Percentiles rank a stretch among this genome's conserved stretches.
Conservation (phyloP, 2,888 invertebrate species). For the Philereme vetulata region DNA sequence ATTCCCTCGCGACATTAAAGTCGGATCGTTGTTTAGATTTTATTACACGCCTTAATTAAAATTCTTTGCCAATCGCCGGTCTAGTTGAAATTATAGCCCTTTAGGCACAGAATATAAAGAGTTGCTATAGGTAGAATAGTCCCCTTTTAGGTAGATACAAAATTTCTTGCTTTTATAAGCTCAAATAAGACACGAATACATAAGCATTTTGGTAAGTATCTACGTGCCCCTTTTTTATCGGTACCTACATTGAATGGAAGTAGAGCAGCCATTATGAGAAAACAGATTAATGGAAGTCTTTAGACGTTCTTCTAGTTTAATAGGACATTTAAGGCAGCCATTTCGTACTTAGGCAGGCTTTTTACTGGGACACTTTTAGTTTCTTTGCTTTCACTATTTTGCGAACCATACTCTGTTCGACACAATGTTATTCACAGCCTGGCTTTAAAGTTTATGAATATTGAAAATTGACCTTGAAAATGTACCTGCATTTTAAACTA, state of each 20-base stretch:
- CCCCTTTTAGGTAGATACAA: constrained; percentile 8
- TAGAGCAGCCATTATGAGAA: constrained; percentile 27
- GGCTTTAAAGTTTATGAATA: too few species aligned
- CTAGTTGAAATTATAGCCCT: constrained; percentile 44
- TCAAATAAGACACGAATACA: constrained; percentile 30
- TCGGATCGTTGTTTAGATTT: constrained; percentile 56
- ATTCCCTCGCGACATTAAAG: constrained; percentile 39
- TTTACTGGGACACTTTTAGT: background rate
- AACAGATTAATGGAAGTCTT: constrained; percentile 27
- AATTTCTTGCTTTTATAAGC: constrained; percentile 25
- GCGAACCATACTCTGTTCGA: too few species aligned
- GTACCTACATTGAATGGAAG: constrained; percentile 28
- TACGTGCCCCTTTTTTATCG: constrained; percentile 25
- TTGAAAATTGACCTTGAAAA: too few species aligned
- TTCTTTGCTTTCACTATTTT: background rate
- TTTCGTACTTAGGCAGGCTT: background rate
- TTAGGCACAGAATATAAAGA: constrained; percentile 1
- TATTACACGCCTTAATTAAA: constrained; percentile 61
- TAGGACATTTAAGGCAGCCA: constrained; percentile 17
- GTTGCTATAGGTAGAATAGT: background rate
- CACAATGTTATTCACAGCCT: too few species aligned
- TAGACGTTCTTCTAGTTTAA: constrained; percentile 19
- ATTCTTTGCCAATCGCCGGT: constrained; percentile 46
- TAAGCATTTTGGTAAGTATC: constrained; percentile 20
- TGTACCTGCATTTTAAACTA: too few species aligned